Evolutionary conservation across 2,888 invertebrate genomes (phyloP).

Genomic region (Calliopum simillimum): DNA sequence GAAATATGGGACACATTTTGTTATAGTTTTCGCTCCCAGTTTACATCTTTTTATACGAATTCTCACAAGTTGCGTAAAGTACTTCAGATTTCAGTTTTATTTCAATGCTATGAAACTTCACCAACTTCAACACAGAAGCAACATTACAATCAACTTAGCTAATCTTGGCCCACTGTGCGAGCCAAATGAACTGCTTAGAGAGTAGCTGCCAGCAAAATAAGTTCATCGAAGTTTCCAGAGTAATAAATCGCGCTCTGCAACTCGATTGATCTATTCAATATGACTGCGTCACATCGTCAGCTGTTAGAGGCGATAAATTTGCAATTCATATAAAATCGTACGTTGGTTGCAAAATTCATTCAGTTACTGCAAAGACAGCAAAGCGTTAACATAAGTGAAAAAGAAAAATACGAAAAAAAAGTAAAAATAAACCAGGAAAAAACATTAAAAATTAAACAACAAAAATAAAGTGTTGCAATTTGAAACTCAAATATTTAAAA

Average conservation of each 20-base stretch:
- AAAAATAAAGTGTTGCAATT: neutral
- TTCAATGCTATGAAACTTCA: no score
- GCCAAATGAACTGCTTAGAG: neutral
- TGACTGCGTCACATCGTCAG: slow-evolving; percentile 47
- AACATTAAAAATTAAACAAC: neutral
- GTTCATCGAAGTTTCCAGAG: slow-evolving; percentile 26
- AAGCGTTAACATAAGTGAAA: slow-evolving; percentile 11
- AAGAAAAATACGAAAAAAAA: neutral
- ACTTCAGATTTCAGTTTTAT: no score
- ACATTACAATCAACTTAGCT: neutral
- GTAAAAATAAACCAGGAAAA: neutral
- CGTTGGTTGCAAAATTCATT: slow-evolving; percentile 49
- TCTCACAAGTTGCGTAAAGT: no score
- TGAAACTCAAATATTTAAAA: neutral
- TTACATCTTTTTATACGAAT: no score
- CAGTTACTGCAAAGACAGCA: slow-evolving; percentile 48
- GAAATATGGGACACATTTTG: no score
- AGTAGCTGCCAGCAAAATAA: neutral
- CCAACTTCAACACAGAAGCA: no score
- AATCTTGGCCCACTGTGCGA: neutral
- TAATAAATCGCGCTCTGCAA: neutral
- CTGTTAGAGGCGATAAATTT: slow-evolving; percentile 19
- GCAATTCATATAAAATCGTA: slow-evolving; percentile 56
- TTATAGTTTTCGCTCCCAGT: no score
- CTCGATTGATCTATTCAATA: slow-evolving; percentile 1